Base-by-base conservation (phyloP, 2,797 vertebrate genomes). In the Danio choprae region DNA sequence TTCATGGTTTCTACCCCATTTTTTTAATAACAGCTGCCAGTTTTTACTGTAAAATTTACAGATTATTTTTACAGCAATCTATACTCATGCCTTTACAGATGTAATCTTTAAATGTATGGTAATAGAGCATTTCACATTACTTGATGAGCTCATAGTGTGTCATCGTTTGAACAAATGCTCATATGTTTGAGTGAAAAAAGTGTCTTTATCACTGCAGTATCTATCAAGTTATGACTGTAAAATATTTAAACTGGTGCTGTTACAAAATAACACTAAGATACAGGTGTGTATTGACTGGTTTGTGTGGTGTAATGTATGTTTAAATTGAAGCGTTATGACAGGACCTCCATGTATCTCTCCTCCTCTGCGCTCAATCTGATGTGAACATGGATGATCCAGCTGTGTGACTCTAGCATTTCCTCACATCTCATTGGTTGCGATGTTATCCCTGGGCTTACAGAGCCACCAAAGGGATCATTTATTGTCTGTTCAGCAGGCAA, bases 401-500 rank as follows among this genome's bases (percentile, higher is more conserved):
- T 81, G 71, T 72, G 82, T 89, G 88, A 86, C 84, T 81, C 82
- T 86, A 90, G 86, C 83, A 85, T 80, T 89, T 92, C 81, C 83
- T 87, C 86, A 87, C 84, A 85, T 89, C 86, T 88, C 83, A 87
- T 85, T 87, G 87, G 84, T 81, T 83, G 81, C 83, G 84, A 87
- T 87, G 88, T 92, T 91, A 92, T 93, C 90, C 89, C 85, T 88
- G 87, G 86, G 90, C 89, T 92, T 90, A 88, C 87, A 87, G 89
- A 81, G 86, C 80, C 18, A 81, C 65, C 81, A 83, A 80, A 90
- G 86, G 86, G 90, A 92, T 92, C 92, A 93, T 93, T 93, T 94
- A 93, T 89, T 92, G 90, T 93, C 91, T 92, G 90, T 91, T 93
- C 93, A 93, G 93, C 92, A 90, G 88, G 84, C 87, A 89, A 91